phyloP scores from a whole-genome alignment of 2,888 invertebrate species.

The Chaetogeoica ovagalla region DNA sequence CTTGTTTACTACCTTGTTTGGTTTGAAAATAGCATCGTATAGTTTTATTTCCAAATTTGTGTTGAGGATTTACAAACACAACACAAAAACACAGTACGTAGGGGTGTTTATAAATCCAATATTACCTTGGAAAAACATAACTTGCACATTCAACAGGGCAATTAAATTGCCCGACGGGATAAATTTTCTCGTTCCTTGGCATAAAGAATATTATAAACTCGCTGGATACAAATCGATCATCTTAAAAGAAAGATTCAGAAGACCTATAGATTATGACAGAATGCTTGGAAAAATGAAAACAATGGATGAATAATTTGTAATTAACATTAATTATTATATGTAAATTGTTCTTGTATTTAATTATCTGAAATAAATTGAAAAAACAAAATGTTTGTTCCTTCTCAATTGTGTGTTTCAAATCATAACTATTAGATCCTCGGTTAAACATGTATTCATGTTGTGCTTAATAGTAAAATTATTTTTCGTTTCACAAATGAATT shows the following conservation, averaged over 20 bases:
- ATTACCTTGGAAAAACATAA: conserved; percentile 46
- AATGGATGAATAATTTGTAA: conserved; percentile 5
- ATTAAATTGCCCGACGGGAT: conserved; percentile 36
- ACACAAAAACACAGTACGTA: conserved; percentile 12
- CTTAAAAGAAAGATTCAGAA: conserved; percentile 42
- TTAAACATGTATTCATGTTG: too few relatives aligned
- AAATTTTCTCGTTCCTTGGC: conserved; percentile 29
- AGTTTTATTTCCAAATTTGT: conserved; percentile 48
- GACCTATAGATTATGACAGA: conserved; percentile 43
- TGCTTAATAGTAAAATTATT: too few relatives aligned
- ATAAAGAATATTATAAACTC: conserved; percentile 41
- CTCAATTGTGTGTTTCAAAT: neutral
- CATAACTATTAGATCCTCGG: too few relatives aligned
- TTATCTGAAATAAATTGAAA: neutral
- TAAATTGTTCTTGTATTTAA: neutral
- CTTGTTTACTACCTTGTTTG: neutral
- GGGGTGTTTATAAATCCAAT: conserved; percentile 36
- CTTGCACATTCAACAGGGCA: neutral
- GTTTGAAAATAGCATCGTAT: conserved; percentile 21
- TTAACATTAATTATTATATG: neutral
- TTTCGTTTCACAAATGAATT: too few relatives aligned
- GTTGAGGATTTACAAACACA: conserved; percentile 39
- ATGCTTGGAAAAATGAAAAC: conserved; percentile 18
- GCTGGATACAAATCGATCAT: conserved; percentile 38
- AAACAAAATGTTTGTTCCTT: neutral